phyloP scores from a whole-genome alignment of 2,797 vertebrate genomes.

The Urophycis tenuis region DNA sequence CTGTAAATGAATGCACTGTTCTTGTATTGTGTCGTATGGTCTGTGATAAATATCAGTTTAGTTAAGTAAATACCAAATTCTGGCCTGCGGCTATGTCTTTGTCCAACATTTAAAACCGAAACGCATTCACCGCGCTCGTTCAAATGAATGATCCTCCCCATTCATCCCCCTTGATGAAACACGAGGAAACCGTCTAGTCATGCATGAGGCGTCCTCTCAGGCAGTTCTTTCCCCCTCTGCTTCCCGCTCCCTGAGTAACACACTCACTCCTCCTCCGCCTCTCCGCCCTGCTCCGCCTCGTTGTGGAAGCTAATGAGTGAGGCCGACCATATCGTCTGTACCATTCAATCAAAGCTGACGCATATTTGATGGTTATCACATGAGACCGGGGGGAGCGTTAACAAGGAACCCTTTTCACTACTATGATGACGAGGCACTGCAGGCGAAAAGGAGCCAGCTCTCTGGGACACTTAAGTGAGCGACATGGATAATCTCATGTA shows the following conservation, averaged over 20 bases:
- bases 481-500: constrained; percentile 33
- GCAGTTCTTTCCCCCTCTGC: not conserved
- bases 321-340: constrained; percentile 28
- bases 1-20: not conserved
- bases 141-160: not conserved
- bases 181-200: not conserved
- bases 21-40: not conserved
- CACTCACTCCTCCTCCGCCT: not conserved
- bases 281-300: not conserved
- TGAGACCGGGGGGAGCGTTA: constrained; percentile 21
- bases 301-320: constrained; percentile 36
- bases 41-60: not conserved
- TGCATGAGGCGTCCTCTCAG: too few relatives aligned
- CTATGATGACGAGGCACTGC: too few relatives aligned
- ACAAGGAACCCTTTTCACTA: constrained; percentile 40
- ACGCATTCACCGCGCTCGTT: not conserved
- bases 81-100: not conserved
- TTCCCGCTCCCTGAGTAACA: not conserved
- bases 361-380: constrained; percentile 46
- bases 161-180: not conserved
- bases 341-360: constrained; percentile 44
- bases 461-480: constrained; percentile 32
- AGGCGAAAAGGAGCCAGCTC: constrained; percentile 10
- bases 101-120: not conserved
- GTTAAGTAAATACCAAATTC: not conserved